phyloP scores from a whole-genome alignment of 2,888 invertebrate species.

The Sacculina carcini region DNA sequence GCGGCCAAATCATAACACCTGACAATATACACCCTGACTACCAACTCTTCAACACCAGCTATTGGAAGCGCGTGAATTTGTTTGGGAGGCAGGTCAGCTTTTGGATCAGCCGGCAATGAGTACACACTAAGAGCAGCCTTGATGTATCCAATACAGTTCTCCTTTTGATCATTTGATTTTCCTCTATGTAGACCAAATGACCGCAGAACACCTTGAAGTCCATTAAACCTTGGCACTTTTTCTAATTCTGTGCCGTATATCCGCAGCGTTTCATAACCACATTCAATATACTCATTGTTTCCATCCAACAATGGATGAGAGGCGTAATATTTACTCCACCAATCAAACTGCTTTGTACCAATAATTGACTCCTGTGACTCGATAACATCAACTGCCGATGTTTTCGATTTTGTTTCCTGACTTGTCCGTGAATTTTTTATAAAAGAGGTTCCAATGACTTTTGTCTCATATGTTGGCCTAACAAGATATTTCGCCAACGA shows the following conservation, averaged over 20 bases:
- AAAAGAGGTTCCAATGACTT: too few relatives aligned
- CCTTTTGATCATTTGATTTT: constrained; percentile 27
- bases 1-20: constrained; percentile 22
- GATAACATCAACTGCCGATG: too few relatives aligned
- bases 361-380: too few relatives aligned
- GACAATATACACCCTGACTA: constrained; percentile 23
- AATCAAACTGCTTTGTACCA: constrained; percentile 25
- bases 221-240: constrained; percentile 19
- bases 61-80: constrained; percentile 18
- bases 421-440: too few relatives aligned
- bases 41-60: constrained; percentile 22
- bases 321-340: constrained; percentile 29
- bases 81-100: constrained; percentile 17
- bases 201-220: constrained; percentile 25
- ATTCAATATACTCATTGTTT: constrained; percentile 16
- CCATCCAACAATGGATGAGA: too few relatives aligned
- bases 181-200: constrained; percentile 22
- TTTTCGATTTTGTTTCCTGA: too few relatives aligned
- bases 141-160: constrained; percentile 20
- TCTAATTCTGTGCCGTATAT: constrained; percentile 22
- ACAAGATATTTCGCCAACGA: too few relatives aligned
- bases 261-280: constrained; percentile 21
- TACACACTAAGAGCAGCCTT: constrained; percentile 18
- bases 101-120: constrained; percentile 21
- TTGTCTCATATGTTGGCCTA: too few relatives aligned